These are phyloP conservation scores for Nebria salina DNA, from an alignment of 2,888 invertebrate species.

Conservation along the genomic window DNA sequence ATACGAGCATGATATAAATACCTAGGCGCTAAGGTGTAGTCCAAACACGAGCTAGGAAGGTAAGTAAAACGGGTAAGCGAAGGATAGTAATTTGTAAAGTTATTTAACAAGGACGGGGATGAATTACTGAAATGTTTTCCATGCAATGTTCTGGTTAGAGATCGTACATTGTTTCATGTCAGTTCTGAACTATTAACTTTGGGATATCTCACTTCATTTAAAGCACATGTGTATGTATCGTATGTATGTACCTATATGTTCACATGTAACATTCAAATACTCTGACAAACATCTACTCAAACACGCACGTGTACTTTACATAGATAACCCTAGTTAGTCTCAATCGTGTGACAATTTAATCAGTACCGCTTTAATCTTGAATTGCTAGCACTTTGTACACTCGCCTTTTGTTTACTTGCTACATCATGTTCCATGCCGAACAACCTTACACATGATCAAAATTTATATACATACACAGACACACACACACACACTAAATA, in stretches of 20 bases:
- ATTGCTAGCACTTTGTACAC: neutral
- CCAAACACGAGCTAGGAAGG: neutral
- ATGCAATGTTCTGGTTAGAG: slow-evolving; percentile 13
- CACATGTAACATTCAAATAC: neutral
- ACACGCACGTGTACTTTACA: neutral
- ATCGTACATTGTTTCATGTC: slow-evolving; percentile 1
- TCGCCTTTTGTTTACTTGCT: neutral
- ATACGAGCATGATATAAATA: neutral
- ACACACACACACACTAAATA: no score
- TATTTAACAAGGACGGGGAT: slow-evolving; percentile 24
- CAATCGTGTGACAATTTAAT: neutral
- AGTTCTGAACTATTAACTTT: slow-evolving; percentile 1
- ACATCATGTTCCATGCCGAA: no score
- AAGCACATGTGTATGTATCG: neutral
- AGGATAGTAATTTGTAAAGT: slow-evolving; percentile 31
- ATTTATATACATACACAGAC: neutral
- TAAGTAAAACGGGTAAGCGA: slow-evolving; percentile 1
- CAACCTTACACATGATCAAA: neutral
- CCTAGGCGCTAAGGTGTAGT: neutral
- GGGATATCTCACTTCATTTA: slow-evolving; percentile 1
- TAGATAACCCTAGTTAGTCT: slow-evolving; percentile 1
- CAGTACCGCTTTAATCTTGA: neutral
- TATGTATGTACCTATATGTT: neutral
- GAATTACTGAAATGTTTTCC: slow-evolving; percentile 28
- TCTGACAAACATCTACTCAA: neutral